Percentiles rank a stretch among this genome's conserved stretches.
These are phyloP conservation scores for Spilarctia lutea DNA, from an alignment of 2,888 invertebrate genomes.

Conservation along the genomic window DNA sequence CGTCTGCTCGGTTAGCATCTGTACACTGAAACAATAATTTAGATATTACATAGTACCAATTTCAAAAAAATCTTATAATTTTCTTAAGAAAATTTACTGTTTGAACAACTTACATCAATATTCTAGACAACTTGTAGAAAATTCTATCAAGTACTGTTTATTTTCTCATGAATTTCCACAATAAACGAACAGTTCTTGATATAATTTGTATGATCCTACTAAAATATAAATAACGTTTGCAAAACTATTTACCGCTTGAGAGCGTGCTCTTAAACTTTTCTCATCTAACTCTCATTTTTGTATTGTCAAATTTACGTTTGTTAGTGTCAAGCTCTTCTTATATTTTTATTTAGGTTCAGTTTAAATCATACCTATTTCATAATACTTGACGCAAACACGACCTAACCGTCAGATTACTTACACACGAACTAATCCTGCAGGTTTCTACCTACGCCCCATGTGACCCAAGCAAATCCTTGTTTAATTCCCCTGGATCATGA, in stretches of 20 bases:
- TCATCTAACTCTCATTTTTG: not conserved
- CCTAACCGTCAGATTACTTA: constrained; percentile 30
- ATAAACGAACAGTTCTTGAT: no score
- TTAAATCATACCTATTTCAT: constrained; percentile 7
- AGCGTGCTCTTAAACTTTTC: no score
- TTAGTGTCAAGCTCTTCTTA: not conserved
- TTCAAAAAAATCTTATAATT: not conserved
- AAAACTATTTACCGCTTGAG: no score
- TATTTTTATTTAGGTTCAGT: not conserved
- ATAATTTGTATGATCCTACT: not conserved
- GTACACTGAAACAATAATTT: no score
- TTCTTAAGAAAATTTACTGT: not conserved
- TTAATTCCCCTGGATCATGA: constrained; percentile 49
- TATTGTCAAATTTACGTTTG: not conserved
- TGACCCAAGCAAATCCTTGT: constrained; percentile 25
- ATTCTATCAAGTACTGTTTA: no score
- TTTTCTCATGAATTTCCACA: no score
- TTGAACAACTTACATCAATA: no score
- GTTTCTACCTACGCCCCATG: constrained; percentile 21
- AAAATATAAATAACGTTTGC: not conserved
- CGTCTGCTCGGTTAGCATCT: not conserved
- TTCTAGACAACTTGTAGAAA: no score
- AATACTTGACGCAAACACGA: constrained; percentile 33
- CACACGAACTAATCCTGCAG: constrained; percentile 39
- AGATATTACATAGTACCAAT: no score